Conservation (phyloP, 2,797 vertebrate species). For the Lacerta viridis region DNA sequence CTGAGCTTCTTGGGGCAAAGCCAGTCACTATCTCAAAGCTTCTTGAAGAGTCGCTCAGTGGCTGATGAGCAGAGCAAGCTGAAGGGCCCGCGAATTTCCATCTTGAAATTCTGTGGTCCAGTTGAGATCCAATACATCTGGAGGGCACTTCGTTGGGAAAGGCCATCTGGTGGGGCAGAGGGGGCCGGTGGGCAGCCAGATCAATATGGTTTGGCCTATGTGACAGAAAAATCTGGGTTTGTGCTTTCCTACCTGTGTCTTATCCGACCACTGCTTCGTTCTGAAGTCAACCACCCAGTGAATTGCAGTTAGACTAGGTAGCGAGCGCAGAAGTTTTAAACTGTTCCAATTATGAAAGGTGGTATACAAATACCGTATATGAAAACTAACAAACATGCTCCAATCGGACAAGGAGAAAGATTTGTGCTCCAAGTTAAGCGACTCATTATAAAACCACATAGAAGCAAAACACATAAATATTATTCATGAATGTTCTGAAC, state of each 20-base stretch:
- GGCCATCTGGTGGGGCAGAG: background rate
- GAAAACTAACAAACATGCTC: conserved; percentile 1
- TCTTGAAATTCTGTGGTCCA: no score
- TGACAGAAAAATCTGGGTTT: background rate
- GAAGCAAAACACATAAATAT: background rate
- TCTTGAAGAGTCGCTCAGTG: no score
- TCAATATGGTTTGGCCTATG: background rate
- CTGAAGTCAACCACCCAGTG: background rate
- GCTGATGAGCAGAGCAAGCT: no score
- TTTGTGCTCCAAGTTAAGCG: background rate
- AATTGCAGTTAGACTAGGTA: conserved; percentile 1
- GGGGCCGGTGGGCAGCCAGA: background rate
- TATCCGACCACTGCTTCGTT: background rate
- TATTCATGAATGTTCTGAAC: background rate
- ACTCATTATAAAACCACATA: background rate
- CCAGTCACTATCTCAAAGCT: no score
- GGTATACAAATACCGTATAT: no score
- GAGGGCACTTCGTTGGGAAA: no score
- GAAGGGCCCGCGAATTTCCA: no score
- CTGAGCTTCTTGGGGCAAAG: no score
- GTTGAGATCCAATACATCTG: no score
- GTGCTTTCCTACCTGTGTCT: no score
- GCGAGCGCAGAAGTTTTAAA: conserved; percentile 23
- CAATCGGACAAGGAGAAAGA: background rate
- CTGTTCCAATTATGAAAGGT: no score